Evolutionary conservation across 1,140 invertebrate species (phyloP).

Genomic region (Listronotus oregonensis): DNA sequence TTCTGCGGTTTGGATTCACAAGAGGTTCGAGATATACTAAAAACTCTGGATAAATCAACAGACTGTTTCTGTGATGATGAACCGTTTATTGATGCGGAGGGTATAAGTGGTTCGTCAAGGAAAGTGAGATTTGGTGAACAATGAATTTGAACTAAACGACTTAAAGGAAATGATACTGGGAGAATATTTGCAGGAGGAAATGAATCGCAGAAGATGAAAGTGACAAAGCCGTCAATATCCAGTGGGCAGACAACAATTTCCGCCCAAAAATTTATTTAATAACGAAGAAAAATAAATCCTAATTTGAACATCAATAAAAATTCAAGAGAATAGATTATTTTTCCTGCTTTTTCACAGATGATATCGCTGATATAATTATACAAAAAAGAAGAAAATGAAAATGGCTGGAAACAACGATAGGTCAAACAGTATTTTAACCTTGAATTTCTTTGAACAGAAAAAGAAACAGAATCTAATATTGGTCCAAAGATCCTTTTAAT

Average conservation of each 20-base stretch:
- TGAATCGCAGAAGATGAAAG: not conserved
- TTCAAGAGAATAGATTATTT: too few relatives aligned
- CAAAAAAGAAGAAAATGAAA: too few relatives aligned
- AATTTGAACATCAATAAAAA: not conserved
- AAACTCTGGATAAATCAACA: not conserved
- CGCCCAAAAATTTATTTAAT: not conserved
- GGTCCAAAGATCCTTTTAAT: too few relatives aligned
- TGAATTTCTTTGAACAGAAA: too few relatives aligned
- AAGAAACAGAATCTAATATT: too few relatives aligned
- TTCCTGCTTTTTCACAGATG: too few relatives aligned
- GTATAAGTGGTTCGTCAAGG: not conserved
- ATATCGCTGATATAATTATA: constrained; percentile 6
- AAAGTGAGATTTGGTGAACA: not conserved
- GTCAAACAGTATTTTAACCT: too few relatives aligned
- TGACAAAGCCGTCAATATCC: not conserved
- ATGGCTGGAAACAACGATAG: too few relatives aligned
- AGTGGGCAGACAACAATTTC: not conserved
- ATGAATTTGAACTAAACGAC: not conserved
- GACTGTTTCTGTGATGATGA: not conserved
- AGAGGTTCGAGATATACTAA: not conserved
- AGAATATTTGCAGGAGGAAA: not conserved
- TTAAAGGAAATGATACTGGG: not conserved
- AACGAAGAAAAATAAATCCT: not conserved
- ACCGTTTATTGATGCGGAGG: not conserved
- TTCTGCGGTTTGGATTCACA: not conserved